Percentiles rank a stretch among this genome's conserved stretches.
Conservation (phyloP, 2,113 vertebrate species). For the Guaruba guarouba region DNA sequence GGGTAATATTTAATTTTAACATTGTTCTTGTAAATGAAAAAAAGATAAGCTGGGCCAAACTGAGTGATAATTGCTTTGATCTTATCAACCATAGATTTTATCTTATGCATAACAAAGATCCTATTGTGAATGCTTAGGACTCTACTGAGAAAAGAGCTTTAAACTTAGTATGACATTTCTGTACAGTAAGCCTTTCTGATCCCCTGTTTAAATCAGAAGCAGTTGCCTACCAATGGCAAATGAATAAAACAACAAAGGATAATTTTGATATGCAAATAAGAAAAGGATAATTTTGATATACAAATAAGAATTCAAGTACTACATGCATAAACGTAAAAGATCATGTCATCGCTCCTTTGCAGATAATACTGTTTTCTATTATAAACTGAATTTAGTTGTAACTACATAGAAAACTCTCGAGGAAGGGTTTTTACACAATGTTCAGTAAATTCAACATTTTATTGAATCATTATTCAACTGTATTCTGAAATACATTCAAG, state of each 20-base stretch:
- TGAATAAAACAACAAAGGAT: neutral
- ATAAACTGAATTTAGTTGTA: neutral
- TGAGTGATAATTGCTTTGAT: neutral
- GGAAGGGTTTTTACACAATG: neutral
- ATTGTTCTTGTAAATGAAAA: neutral
- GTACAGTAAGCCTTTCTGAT: neutral
- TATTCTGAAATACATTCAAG: neutral
- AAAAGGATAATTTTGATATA: neutral
- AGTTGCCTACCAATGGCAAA: neutral
- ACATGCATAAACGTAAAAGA: neutral
- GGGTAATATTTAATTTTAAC: constrained; percentile 4
- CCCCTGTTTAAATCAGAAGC: neutral
- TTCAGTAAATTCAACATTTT: neutral
- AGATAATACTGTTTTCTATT: neutral
- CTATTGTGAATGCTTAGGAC: neutral
- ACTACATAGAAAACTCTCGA: neutral
- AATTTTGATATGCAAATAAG: neutral
- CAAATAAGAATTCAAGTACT: neutral
- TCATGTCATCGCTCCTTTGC: neutral
- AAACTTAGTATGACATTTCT: neutral
- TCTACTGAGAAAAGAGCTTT: neutral
- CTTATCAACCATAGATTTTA: neutral
- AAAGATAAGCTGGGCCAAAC: neutral
- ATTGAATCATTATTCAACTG: neutral
- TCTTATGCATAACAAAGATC: neutral